Evolutionary conservation across 2,888 invertebrate species (phyloP), one percentile per base, ranked within the genome.

Genomic region (Drosophila subsilvestris): DNA sequence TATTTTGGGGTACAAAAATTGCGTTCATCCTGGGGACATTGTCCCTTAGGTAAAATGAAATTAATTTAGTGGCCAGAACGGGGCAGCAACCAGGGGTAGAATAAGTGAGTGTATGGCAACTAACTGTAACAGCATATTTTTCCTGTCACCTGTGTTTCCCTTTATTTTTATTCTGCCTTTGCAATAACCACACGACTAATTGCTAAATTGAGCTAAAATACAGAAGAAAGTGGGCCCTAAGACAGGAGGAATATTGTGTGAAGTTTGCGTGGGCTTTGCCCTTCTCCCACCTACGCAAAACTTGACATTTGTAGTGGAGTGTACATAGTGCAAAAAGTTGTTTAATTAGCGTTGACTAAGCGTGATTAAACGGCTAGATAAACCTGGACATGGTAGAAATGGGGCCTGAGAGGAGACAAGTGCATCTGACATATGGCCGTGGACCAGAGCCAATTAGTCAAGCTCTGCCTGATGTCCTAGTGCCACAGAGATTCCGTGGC

Each of bases 191-290:
- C 56, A 73, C 63, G 70, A 66, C 73, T 85, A 88, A 85, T 85
- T 88, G 88, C 75, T 67, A 82, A 85, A 85, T 87, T 87, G 75
- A 67, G 79, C 71, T 47, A 20, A 75, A 76, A 75, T 67, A 55
- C 58, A 66, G 54, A 51, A 58, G 54, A 47, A 74, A 32, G 43
- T 29, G 44, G 45, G 42, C n/a, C 8, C 53, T 14, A 20, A 37
- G 18, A 32, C 58, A 54, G 27, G 20, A 47, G 59, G 53, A 37
- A 49, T 49, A 43, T 43, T 27, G 32, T 43, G 51, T 48, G 17
- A 42, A 22, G 14, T n/a, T 18, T 29, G 14, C 43, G 14, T 59
- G 7, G 49, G 32, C 27, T 53, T 54, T 47, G 10, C 32, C n/a
- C 9, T 49, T 3, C 6, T 10, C 18, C 29, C 29, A 12, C 47